A percentile compares a stretch with the other conserved stretches of the same genome.
phyloP scores from a whole-genome alignment of 2,113 vertebrate genomes.

The Misgurnus mizolepis region DNA sequence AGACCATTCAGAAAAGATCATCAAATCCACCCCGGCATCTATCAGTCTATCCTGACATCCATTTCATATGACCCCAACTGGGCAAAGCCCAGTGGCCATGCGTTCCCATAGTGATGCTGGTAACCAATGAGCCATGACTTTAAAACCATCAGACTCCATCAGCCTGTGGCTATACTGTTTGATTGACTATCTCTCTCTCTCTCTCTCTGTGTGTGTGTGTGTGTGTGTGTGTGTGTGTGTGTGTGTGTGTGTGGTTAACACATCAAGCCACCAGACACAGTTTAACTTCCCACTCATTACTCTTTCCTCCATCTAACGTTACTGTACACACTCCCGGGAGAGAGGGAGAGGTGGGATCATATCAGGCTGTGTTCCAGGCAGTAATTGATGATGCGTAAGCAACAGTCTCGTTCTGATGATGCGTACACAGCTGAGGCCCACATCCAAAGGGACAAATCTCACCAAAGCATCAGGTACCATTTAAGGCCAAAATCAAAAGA shows the following conservation, averaged over 20 bases:
- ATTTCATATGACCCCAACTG: background rate
- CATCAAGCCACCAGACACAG: slow-evolving; percentile 15
- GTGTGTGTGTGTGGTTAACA: slow-evolving; percentile 15
- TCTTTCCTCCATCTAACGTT: background rate
- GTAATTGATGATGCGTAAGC: slow-evolving; percentile 51
- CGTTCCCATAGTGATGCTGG: background rate
- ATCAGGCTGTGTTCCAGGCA: slow-evolving; percentile 66
- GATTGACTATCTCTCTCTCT: background rate
- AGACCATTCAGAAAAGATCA: slow-evolving; percentile 4
- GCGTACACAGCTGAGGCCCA: slow-evolving; percentile 65
- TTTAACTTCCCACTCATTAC: slow-evolving; percentile 26
- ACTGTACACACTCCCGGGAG: slow-evolving; percentile 22
- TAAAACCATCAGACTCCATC: slow-evolving; percentile 13
- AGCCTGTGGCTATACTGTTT: slow-evolving; percentile 18
- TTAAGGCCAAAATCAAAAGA: slow-evolving; percentile 1
- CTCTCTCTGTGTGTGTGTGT: too few relatives aligned
- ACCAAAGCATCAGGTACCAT: slow-evolving; percentile 15
- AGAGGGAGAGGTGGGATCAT: slow-evolving; percentile 49
- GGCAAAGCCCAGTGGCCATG: background rate
- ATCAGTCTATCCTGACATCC: background rate
- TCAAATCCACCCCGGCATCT: background rate
- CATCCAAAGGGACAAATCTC: slow-evolving; percentile 25
- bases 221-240: too few relatives aligned
- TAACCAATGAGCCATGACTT: background rate
- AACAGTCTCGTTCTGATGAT: slow-evolving; percentile 47